Base-by-base conservation (phyloP, 2,888 invertebrate species). In the Halocaridina rubra region DNA sequence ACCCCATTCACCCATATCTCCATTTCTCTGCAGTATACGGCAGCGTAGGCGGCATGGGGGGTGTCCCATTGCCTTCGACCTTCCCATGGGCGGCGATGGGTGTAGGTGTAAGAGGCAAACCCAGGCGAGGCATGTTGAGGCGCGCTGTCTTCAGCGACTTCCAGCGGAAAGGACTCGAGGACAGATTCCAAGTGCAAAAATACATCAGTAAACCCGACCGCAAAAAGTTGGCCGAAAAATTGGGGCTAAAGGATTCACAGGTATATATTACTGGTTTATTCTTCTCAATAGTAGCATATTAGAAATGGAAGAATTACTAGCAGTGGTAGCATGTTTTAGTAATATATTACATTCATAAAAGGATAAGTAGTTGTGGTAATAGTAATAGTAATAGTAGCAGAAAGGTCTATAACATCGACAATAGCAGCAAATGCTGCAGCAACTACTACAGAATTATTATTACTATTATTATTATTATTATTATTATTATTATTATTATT, bases 161-260 rank as follows among this genome's bases (percentile, higher is more conserved):
- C 0, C 99, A 99, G 90, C 93, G 99, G 67, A 97, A 98, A 89
- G 98, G 98, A 0, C 93, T 99, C 89, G 99, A 99, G 92, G 96
- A 97, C 90, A 93, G 97, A 90, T 99, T 99, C 92, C 97, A 97
- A 91, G 94, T 97, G 77, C 98, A 98, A 92, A 98, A 98, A 91
- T 99, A 99, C 92, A 99, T 99, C 91, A 98, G 97, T 90, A 99
- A 99, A 91, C 98, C 98, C 0, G 99, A 99, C 91, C 93, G 99
- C 91, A 98, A 98, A 93, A 98, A 98, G 90, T 92, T 99, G 88
- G 98, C 99, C 0, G 98, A 98, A 91, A 97, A 98, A 91, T 93
- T 99, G 75, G 98, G 98, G 10, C 93, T 99, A 13, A 98, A 98
- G 91, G 98, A 99, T 90, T 98, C 98, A 88, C 98, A 98, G 95